A percentile compares a stretch with the other conserved stretches of the same genome.
phyloP scores from a whole-genome alignment of 2,113 vertebrate genomes.

The Balaeniceps rex region DNA sequence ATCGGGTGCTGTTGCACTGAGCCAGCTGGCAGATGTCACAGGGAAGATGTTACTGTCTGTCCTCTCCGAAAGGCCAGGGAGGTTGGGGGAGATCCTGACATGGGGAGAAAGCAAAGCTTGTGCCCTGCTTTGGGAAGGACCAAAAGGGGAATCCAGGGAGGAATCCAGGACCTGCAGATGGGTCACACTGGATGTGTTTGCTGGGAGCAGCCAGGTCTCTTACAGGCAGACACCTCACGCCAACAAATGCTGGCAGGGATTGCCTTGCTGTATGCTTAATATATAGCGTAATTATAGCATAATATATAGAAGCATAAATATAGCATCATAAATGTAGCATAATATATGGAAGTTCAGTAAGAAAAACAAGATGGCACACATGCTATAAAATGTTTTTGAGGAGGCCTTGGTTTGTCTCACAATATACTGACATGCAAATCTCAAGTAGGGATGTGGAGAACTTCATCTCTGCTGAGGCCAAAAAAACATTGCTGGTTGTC shows the following conservation, averaged over 20 bases:
- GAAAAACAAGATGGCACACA: not conserved
- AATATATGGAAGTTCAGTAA: too few species aligned
- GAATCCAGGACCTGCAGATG: too few species aligned
- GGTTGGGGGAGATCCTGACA: not conserved
- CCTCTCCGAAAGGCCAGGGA: not conserved
- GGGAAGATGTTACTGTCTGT: not conserved
- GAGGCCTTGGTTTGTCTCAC: not conserved
- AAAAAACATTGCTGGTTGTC: not conserved
- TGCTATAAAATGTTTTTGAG: not conserved
- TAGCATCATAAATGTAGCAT: not conserved
- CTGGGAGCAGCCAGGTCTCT: not conserved
- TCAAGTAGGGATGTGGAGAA: not conserved
- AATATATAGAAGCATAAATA: not conserved
- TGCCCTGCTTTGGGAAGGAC: not conserved
- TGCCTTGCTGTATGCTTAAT: not conserved
- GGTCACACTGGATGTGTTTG: not conserved
- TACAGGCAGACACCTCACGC: too few species aligned
- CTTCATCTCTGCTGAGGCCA: not conserved
- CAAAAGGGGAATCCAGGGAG: not conserved
- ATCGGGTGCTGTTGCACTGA: not conserved
- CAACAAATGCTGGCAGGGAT: too few species aligned
- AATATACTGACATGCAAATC: not conserved
- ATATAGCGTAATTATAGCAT: not conserved
- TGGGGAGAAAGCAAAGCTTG: not conserved
- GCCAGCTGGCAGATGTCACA: not conserved